phyloP scores from a whole-genome alignment of 1,140 invertebrate genomes.

The Drosophila elegans region DNA sequence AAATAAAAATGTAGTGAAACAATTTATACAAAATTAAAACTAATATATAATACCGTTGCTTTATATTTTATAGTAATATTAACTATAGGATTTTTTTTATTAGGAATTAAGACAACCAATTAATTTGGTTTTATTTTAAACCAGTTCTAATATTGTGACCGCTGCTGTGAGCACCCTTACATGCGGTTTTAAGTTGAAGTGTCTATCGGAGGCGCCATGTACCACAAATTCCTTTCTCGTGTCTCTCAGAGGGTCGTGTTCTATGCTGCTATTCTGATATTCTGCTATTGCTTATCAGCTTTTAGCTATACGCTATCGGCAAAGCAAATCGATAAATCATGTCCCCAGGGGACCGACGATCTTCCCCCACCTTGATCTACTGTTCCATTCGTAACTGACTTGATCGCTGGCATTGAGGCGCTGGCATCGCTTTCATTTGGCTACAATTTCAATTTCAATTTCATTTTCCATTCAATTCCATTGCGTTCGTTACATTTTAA shows the following conservation, averaged over 20 bases:
- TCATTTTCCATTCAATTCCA: slow-evolving; percentile 40
- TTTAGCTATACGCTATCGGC: slow-evolving; percentile 39
- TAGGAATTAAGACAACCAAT: not conserved
- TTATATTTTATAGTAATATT: too few relatives aligned
- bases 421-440: slow-evolving; percentile 43
- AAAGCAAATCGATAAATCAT: slow-evolving; percentile 44
- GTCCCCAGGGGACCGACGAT: slow-evolving; percentile 5
- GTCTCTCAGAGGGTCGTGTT: slow-evolving; percentile 25
- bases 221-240: slow-evolving; percentile 42
- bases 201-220: slow-evolving; percentile 13
- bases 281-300: slow-evolving; percentile 51
- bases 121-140: too few relatives aligned
- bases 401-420: slow-evolving; percentile 29
- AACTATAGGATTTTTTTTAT: too few relatives aligned
- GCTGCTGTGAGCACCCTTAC: slow-evolving; percentile 12
- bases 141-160: not conserved
- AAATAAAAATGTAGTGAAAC: too few relatives aligned
- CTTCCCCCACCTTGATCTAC: slow-evolving; percentile 38
- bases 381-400: slow-evolving; percentile 4
- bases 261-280: too few relatives aligned
- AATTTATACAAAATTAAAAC: too few relatives aligned
- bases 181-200: slow-evolving; percentile 10
- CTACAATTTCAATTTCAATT: slow-evolving; percentile 40
- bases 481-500: slow-evolving; percentile 36
- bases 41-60: too few relatives aligned